Base-by-base conservation (phyloP, 2,888 invertebrate species). In the Chironomus riparius region DNA sequence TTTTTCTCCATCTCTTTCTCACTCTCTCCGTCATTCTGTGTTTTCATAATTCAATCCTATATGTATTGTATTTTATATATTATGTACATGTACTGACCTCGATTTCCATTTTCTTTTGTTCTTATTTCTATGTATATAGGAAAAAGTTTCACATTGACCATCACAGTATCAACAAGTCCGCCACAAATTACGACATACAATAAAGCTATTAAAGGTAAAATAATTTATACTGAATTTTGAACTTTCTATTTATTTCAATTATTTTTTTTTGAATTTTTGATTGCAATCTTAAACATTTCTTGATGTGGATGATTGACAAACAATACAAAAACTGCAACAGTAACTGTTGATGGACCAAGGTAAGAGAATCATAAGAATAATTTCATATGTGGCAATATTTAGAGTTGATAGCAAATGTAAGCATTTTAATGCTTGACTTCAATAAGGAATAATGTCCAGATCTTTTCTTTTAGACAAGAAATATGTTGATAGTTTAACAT, bases 161-260 rank as follows among this genome's bases (percentile, higher is more conserved):
- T 99, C 86, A 95, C 94, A 78, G 89, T 99, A 79, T 94, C 94
- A 80, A 94, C 96, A 80, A 89, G 92, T 80, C 98, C 98, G 75
- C 95, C 96, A n/a, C 97, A 97, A 85, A 92, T 98, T 78, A 93
- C 96, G 77, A 94, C 96, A 15, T 97, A 97, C 87, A 92, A 92
- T 83, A 97, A 97, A 84, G 97, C 97, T 78, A 98, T 98, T 85
- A 98, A 98, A 86, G 97, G 98, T n/a, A 56, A n/a, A 7, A 18
- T 56, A n/a, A 56, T n/a, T 56, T n/a, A 56, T 15, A 5, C n/a
- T n/a, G 4, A 15, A 15, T 56, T n/a, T 56, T 18, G 56, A n/a
- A 28, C 18, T 56, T 56, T 6, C n/a, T 56, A 13, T 15, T 56
- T 13, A 56, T 15, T 56, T n/a, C n/a, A 5, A 28, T 56, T 56